Base-by-base conservation (phyloP, 2,888 invertebrate genomes). In the Aphidius colemani region DNA sequence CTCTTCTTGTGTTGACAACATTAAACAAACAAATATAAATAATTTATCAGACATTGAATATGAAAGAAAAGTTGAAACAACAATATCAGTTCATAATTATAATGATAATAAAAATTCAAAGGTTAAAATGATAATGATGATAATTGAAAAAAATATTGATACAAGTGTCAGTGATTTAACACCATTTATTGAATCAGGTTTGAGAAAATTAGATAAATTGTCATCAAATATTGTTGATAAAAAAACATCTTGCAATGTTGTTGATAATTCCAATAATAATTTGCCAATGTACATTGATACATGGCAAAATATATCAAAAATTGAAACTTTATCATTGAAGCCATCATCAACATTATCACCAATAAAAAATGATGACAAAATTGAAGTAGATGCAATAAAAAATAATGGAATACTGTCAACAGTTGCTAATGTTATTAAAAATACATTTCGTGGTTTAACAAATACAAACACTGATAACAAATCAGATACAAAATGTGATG, bases 71-170 rank as follows among this genome's bases (percentile, higher is more conserved):
- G 11, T 13, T 46, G 46, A 56, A 55, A 55, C 30, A 30, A 30
- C 30, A 30, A 30, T 30, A 30, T 30, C 30, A 3, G 30, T 30
- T 0, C 30, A 4, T 30, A 30, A 30, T 5, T 30, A 3, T 5
- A 5, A 44, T 13, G 44, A 18, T 3, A 44, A 65, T 0, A 68
- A 66, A 9, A 67, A 75, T 2, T 75, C 77, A 7, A 69, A 75
- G 10, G 72, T 81, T 43, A 58, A 80, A 2, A 78, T 81, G 79
- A 30, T 30, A 5, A 78, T 81, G 79, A 66, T 82, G 5, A 57
- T 80, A 1, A 70, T 81, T 10, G 78, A 80, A 46, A 67, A 70
- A 49, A 74, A 71, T n/a, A 73, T 68, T 6, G 68, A 69, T 18
- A 53, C 66, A 7, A 63, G 66, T 40, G 43, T 67, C 0, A 59